Evolutionary conservation across 2,113 vertebrate genomes (phyloP).

Genomic region (Hemiscyllium ocellatum): DNA sequence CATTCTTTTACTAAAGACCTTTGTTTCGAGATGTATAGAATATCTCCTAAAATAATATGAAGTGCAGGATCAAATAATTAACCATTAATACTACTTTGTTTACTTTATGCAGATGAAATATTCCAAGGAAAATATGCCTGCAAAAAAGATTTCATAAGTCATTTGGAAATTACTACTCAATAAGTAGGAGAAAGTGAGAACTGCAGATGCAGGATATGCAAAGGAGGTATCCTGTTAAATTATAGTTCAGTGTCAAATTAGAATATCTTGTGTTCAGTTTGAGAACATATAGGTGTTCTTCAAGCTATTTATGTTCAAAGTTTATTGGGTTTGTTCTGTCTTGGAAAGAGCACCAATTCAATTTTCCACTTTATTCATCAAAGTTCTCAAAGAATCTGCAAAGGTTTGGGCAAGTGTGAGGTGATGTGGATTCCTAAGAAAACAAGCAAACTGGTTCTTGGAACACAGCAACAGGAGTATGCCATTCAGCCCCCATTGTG

Average conservation of each 20-base stretch:
- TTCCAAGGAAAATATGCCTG: neutral
- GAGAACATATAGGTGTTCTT: neutral
- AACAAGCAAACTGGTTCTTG: neutral
- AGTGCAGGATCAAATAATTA: neutral
- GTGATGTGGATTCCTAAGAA: neutral
- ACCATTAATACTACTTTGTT: neutral
- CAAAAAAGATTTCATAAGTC: neutral
- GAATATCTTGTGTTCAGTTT: neutral
- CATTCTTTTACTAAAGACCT: neutral
- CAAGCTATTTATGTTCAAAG: neutral
- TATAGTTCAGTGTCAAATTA: neutral
- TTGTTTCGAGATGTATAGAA: neutral
- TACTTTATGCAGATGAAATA: neutral
- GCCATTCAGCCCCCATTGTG: too few relatives aligned
- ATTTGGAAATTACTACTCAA: neutral
- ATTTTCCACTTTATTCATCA: neutral
- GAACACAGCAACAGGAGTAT: too few relatives aligned
- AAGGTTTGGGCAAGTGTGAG: neutral
- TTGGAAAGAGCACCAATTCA: neutral
- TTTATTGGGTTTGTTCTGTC: neutral
- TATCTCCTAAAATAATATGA: neutral
- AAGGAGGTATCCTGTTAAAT: neutral
- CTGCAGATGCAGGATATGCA: neutral
- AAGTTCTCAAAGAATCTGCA: neutral
- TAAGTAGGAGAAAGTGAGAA: neutral